Conservation (phyloP, 2,113 vertebrate genomes). For the Ariopsis seemanni region DNA sequence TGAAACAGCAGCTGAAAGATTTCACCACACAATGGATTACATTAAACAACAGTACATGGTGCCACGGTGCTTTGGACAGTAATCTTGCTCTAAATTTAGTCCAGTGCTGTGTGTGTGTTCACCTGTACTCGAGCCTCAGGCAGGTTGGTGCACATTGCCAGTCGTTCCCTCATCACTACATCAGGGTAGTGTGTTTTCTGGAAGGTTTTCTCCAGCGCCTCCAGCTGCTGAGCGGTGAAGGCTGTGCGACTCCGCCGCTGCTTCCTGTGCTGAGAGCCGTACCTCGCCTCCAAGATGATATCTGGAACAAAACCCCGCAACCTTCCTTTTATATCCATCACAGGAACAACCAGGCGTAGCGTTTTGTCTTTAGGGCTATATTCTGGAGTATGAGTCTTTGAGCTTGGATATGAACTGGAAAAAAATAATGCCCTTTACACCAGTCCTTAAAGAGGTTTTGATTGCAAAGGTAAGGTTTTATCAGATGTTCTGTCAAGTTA, state of each 20-base stretch:
- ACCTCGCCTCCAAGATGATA: constrained; percentile 99
- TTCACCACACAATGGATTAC: neutral
- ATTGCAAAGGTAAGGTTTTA: too few relatives aligned
- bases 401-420: too few relatives aligned
- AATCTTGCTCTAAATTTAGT: neutral
- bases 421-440: too few relatives aligned
- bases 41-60: neutral
- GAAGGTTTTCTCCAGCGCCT: constrained; percentile 98
- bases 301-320: constrained; percentile 76
- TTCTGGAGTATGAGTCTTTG: too few relatives aligned
- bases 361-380: neutral
- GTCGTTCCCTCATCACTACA: constrained; percentile 95
- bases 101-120: neutral
- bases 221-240: constrained; percentile 96
- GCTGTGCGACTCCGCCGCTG: constrained; percentile 94
- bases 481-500: too few relatives aligned
- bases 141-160: constrained; percentile 99
- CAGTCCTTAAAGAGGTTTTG: too few relatives aligned
- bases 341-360: neutral
- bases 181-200: constrained; percentile 99
- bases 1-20: neutral
- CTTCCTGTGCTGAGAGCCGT: constrained; percentile 98
- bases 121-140: constrained; percentile 98
- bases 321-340: neutral
- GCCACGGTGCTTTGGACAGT: neutral